Evolutionary conservation across 2,888 invertebrate genomes (phyloP), one percentile per base, ranked within the genome.

Genomic region (Seira musarum): DNA sequence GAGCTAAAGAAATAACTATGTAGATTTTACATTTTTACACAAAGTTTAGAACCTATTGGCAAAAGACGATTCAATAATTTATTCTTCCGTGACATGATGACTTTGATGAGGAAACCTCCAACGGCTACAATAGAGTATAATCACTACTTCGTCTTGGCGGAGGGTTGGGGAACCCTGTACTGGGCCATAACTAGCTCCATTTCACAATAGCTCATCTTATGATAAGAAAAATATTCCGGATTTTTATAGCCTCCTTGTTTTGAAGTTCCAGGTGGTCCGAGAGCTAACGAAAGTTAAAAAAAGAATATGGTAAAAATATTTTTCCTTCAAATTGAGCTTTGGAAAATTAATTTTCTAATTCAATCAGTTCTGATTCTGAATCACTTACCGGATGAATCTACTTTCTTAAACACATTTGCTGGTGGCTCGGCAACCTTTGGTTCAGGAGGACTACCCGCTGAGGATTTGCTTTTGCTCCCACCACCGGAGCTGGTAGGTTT

Each of bases 171-270:
- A 76, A 93, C 90, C 87, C 96, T 91, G 87, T 91, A 94, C 87
- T 94, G 93, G 1, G 92, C 90, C 93, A 96, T 93, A 90, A 96
- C 96, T 22, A 94, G 91, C 90, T 96, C 96, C 68, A 96, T 94
- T 89, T 96, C 95, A 87, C 92, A 93, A 88, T 92, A 96, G 85
- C 94, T 94, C 86, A 91, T 92, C 61, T 91, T 91, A 87, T 95
- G 92, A 87, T 95, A 96, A 85, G 93, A 93, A 87, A 93, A 96
- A 88, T 96, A 97, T 90, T 96, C 96, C 0, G 96, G 95, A 82
- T 95, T 95, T 90, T 96, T 95, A 88, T 96, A 96, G 0, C 92
- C 91, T 10, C 92, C 92, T 35, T 81, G 67, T 88, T 94, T 94
- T 0, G 92, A 90, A 8, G 94, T 94, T 63, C 92, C 93, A 2